A percentile compares a stretch with the other conserved stretches of the same genome.
Evolutionary conservation across 2,888 invertebrate genomes (phyloP).

Genomic region (Rhabditoides inermis): DNA sequence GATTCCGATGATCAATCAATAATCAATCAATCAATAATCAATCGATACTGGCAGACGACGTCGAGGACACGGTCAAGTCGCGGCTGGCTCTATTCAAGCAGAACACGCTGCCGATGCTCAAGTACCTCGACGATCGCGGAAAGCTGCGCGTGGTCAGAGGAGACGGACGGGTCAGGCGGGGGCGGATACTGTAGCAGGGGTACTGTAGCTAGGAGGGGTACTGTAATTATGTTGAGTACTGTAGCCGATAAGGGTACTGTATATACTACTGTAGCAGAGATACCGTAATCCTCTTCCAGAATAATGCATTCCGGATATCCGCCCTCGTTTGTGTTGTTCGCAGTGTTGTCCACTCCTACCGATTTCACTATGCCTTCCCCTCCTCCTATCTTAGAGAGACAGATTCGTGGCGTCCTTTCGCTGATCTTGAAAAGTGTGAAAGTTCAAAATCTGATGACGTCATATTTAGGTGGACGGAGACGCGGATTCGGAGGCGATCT

Average conservation of each 20-base stretch:
- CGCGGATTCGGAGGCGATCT: conserved; percentile 40
- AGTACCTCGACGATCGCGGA: conserved; percentile 71
- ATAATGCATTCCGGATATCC: no score
- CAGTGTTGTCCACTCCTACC: no score
- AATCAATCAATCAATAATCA: no score
- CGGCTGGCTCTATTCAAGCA: conserved; percentile 78
- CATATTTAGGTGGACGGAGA: conserved; percentile 47
- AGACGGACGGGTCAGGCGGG: conserved; percentile 11
- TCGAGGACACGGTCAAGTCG: conserved; percentile 73
- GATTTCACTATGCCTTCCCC: neutral
- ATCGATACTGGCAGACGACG: conserved; percentile 75
- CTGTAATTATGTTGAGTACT: no score
- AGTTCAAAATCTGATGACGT: neutral
- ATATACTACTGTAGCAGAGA: no score
- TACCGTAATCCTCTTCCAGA: no score
- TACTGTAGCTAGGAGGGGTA: no score
- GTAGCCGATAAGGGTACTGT: no score
- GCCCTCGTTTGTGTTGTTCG: no score
- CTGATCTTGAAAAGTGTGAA: neutral
- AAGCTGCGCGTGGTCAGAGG: conserved; percentile 72
- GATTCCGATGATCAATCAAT: no score
- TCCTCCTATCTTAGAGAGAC: neutral
- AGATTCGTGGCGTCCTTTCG: neutral
- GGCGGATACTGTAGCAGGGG: conserved; percentile 7
- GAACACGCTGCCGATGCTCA: conserved; percentile 78